Evolutionary conservation across 2,797 vertebrate species (phyloP).

Genomic region (Pristis pectinata): DNA sequence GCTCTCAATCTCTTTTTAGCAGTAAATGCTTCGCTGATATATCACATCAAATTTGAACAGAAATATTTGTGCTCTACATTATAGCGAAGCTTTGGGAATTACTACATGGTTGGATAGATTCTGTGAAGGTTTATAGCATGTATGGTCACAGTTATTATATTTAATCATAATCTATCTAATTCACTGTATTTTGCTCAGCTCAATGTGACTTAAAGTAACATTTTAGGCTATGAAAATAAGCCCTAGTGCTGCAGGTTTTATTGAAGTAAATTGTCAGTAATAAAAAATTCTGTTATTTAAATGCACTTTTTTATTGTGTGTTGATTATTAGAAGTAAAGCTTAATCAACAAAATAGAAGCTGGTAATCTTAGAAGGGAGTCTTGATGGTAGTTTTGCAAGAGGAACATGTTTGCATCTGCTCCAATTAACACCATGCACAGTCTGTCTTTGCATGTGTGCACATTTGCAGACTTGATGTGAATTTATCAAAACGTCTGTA

Average conservation of each 20-base stretch:
- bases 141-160: constrained; percentile 60
- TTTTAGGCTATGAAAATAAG: constrained; percentile 31
- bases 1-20: constrained; percentile 65
- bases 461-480: neutral
- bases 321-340: constrained; percentile 10
- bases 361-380: neutral
- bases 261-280: constrained; percentile 26
- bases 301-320: constrained; percentile 25
- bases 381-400: neutral
- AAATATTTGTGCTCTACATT: constrained; percentile 75
- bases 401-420: neutral
- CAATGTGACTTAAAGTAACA: constrained; percentile 18
- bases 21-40: constrained; percentile 73
- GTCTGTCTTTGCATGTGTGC: neutral
- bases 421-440: neutral
- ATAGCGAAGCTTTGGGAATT: constrained; percentile 67
- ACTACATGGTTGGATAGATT: constrained; percentile 64
- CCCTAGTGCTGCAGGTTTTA: constrained; percentile 25
- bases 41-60: constrained; percentile 68
- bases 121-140: constrained; percentile 69
- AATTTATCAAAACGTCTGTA: neutral
- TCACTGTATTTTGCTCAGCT: constrained; percentile 43
- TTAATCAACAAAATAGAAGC: constrained; percentile 18
- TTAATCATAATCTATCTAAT: constrained; percentile 69
- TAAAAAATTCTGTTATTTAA: constrained; percentile 4